Conservation (phyloP, 1,140 invertebrate species). For the Cyphomyrmex costatus region DNA sequence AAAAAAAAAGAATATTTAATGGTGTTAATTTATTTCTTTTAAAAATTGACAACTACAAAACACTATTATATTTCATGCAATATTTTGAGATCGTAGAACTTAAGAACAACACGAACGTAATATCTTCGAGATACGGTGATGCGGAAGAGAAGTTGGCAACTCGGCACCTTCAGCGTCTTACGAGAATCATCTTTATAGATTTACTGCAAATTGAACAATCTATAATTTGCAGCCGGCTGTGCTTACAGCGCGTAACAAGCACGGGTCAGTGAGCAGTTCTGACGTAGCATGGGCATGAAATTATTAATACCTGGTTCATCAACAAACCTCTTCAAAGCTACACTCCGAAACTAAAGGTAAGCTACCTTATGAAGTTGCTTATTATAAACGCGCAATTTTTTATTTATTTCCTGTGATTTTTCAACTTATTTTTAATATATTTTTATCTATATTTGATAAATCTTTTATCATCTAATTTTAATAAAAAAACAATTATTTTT, state of each 20-base stretch:
- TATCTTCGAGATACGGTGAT: slow-evolving; percentile 18
- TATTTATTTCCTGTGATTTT: not conserved
- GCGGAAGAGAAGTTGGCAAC: slow-evolving; percentile 58
- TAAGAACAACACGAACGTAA: not conserved
- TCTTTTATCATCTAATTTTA: not conserved
- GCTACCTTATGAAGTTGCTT: not conserved
- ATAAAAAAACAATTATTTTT: not conserved
- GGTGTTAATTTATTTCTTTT: not conserved
- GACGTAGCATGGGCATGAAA: slow-evolving; percentile 80
- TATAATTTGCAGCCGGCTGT: slow-evolving; percentile 79
- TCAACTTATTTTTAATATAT: not conserved
- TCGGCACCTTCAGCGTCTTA: slow-evolving; percentile 56
- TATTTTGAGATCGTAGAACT: slow-evolving; percentile 1
- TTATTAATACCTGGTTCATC: slow-evolving; percentile 82
- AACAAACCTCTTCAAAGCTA: slow-evolving; percentile 42
- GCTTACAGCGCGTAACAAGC: slow-evolving; percentile 80
- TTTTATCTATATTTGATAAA: not conserved
- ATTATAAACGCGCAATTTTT: not conserved
- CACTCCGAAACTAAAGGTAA: slow-evolving; percentile 26
- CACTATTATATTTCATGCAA: not conserved
- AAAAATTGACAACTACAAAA: not conserved
- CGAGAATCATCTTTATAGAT: slow-evolving; percentile 81
- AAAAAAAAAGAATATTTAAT: slow-evolving; percentile 7
- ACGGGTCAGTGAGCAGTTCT: slow-evolving; percentile 56
- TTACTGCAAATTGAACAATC: slow-evolving; percentile 85